Base-by-base conservation (phyloP, 2,888 invertebrate species). In the Drosophila paucipuncta region DNA sequence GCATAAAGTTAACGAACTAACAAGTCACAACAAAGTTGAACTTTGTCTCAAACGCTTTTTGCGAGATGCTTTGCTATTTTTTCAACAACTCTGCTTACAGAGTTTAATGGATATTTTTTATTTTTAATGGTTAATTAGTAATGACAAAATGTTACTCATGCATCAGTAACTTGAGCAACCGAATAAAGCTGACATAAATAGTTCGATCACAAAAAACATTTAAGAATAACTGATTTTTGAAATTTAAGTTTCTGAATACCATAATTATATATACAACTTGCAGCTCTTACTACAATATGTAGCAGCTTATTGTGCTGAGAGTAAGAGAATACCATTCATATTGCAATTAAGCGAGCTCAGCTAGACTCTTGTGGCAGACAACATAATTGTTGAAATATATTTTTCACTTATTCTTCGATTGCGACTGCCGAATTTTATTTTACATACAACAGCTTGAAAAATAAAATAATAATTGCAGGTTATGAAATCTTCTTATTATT, bases 1-100 rank as follows among this genome's bases (percentile, higher is more conserved):
- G 86, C 89, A 89, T 90, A 86, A 90, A 90, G 79, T 89, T 90
- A 66, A 78, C 91, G 78, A 83, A 90, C 84, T 81, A 81, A 74
- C 75, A 80, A 69, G 68, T 83, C 72, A 60, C 58, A 81, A 70
- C 79, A 90, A 85, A 90, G 85, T 88, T 89, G n/a, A 88, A 83
- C 90, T 83, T 90, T 90, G 71, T 76, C 86, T 75, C 85, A 83
- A 85, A 78, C 78, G 73, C 75, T 65, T 76, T 87, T 68, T 65
- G 66, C 70, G 30, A 71, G 66, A 62, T 70, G 68, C 86, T 80
- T 67, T 67, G 60, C 55, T 9, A 75, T 65, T 69, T 70, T 59
- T 54, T 54, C 18, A 13, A 13, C 47, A 47, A 47, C 13, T 47
- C 13, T 22, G 43, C 43, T 1, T 13, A 7, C 22, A 7, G 25